Percentiles rank a stretch among this genome's conserved stretches.
These are phyloP conservation scores for Muricea muricata DNA, from an alignment of 92 coral and sea anemone species.

Conservation along the genomic window DNA sequence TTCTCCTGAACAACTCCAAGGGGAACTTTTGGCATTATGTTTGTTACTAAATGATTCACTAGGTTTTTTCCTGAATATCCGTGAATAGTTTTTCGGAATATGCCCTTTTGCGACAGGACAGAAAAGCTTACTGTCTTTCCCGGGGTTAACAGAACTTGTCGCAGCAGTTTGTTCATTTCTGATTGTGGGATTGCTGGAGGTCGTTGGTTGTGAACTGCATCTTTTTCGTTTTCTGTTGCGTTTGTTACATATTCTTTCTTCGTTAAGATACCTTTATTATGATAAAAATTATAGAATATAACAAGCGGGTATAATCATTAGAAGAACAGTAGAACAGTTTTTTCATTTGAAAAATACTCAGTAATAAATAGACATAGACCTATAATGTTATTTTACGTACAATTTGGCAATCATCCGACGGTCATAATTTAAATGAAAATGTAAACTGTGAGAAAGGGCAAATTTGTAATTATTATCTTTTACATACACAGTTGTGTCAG, in stretches of 20 bases:
- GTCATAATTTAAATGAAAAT: no score
- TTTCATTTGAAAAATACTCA: no score
- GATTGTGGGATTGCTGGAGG: background rate
- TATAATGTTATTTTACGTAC: no score
- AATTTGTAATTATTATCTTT: no score
- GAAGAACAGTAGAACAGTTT: no score
- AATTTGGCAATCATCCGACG: no score
- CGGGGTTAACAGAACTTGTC: background rate
- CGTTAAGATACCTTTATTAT: background rate
- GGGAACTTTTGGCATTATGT: background rate
- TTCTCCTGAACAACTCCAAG: background rate
- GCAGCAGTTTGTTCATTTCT: background rate
- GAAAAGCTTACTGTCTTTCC: background rate
- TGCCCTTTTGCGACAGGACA: background rate
- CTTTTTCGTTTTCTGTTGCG: background rate
- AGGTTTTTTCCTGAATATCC: background rate
- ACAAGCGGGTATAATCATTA: no score
- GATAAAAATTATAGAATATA: background rate
- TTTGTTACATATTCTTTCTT: background rate
- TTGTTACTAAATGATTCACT: background rate
- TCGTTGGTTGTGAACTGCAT: background rate
- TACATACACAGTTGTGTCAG: conserved; percentile 24
- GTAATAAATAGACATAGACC: no score
- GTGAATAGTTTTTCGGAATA: background rate
- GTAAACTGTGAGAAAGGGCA: background rate